phyloP scores from a whole-genome alignment of 2,797 vertebrate genomes.

The Octomys mimax region DNA sequence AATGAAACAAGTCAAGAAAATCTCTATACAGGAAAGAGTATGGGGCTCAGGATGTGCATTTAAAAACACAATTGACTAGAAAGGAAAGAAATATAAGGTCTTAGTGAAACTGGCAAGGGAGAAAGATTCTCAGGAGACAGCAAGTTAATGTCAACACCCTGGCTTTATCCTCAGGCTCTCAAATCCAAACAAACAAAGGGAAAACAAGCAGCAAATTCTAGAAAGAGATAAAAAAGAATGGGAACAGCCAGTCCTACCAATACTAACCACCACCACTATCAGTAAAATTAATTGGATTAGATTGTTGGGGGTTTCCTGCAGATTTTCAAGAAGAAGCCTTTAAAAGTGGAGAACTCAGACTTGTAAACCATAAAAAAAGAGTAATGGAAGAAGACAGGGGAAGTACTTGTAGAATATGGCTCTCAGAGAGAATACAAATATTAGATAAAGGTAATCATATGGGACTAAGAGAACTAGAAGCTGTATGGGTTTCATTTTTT shows the following conservation, averaged over 20 bases:
- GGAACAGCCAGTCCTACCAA: neutral
- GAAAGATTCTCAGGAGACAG: neutral
- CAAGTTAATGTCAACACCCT: neutral
- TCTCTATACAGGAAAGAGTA: neutral
- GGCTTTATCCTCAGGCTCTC: accelerated
- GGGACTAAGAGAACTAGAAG: neutral
- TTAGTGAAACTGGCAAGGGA: neutral
- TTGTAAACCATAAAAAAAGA: neutral
- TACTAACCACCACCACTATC: neutral
- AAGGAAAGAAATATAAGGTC: neutral
- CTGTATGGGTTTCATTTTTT: neutral
- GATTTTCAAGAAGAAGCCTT: neutral
- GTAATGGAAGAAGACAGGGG: neutral
- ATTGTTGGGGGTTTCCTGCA: neutral
- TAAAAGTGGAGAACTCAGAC: neutral
- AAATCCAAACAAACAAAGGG: neutral
- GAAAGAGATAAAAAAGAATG: neutral
- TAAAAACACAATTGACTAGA: neutral
- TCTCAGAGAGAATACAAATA: neutral
- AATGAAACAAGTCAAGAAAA: neutral
- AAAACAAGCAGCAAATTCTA: neutral
- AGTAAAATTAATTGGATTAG: neutral
- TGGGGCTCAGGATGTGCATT: neutral
- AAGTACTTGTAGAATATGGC: neutral
- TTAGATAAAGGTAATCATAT: neutral